phyloP scores from a whole-genome alignment of 2,888 invertebrate genomes.

The Diarsia rubi region DNA sequence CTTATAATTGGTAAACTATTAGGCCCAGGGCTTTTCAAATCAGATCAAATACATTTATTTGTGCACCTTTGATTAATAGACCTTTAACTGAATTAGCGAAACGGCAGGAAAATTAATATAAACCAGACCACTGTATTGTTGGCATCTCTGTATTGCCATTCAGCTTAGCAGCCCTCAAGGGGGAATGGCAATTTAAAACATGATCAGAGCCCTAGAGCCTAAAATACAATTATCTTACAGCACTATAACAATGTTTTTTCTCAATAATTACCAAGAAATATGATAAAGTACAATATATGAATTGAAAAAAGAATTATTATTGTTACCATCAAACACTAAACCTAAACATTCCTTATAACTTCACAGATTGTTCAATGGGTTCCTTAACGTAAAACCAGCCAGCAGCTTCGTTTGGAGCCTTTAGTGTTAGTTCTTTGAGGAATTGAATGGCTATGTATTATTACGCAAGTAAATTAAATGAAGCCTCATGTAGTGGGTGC shows the following conservation, averaged over 20 bases:
- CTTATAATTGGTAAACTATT: neutral
- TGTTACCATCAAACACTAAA: neutral
- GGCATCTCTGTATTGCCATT: neutral
- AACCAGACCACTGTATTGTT: too few relatives aligned
- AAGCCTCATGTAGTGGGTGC: conserved; percentile 92
- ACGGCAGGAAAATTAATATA: too few relatives aligned
- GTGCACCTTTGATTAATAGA: neutral
- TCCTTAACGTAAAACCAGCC: conserved; percentile 70
- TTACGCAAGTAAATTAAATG: conserved; percentile 93
- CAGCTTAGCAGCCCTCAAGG: neutral
- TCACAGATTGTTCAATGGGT: conserved; percentile 77
- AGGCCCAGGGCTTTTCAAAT: neutral
- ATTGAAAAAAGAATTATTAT: neutral
- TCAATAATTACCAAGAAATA: neutral
- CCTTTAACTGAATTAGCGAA: too few relatives aligned
- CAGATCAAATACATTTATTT: neutral
- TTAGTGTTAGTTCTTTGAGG: conserved; percentile 73
- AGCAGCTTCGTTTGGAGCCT: conserved; percentile 72
- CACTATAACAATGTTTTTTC: neutral
- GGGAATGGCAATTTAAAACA: neutral
- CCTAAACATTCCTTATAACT: conserved; percentile 16
- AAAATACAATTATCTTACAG: neutral
- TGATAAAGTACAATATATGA: neutral
- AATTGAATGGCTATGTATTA: conserved; percentile 93
- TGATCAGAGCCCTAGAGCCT: neutral